Conservation (phyloP, 2,888 invertebrate genomes). For the Papilio demoleus region DNA sequence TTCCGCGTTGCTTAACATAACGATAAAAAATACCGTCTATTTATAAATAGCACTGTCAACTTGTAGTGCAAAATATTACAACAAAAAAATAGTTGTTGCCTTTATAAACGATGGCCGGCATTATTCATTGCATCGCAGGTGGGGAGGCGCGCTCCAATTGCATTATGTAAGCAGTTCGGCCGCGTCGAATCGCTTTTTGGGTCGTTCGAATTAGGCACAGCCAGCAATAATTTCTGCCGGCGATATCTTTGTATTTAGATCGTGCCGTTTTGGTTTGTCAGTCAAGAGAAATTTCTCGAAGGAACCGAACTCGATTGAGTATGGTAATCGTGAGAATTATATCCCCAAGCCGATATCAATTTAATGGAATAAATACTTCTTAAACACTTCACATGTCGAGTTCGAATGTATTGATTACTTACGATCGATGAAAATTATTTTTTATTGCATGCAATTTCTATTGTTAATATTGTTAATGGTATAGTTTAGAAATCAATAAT, state of each 20-base stretch:
- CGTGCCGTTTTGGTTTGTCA: constrained; percentile 19
- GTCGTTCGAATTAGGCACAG: constrained; percentile 61
- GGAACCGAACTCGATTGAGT: constrained; percentile 28
- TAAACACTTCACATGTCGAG: constrained; percentile 10
- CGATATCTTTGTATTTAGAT: constrained; percentile 40
- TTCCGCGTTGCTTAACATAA: too few relatives aligned
- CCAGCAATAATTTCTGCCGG: constrained; percentile 43
- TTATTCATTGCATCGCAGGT: constrained; percentile 64
- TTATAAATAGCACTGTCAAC: neutral
- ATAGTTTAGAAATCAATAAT: neutral
- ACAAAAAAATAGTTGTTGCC: constrained; percentile 20
- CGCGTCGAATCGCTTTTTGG: constrained; percentile 67
- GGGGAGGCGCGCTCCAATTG: constrained; percentile 72
- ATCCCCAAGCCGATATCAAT: constrained; percentile 4
- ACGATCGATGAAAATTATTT: neutral
- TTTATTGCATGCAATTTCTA: neutral
- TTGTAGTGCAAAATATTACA: constrained; percentile 45
- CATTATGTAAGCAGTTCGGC: constrained; percentile 68
- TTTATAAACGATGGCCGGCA: constrained; percentile 52
- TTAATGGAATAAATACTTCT: constrained; percentile 31
- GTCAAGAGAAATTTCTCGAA: constrained; percentile 25
- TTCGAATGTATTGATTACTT: constrained; percentile 3
- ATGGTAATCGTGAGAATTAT: constrained; percentile 36
- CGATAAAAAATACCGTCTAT: constrained; percentile 6
- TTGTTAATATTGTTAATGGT: neutral